These are phyloP conservation scores for Cromileptes altivelis DNA, from an alignment of 2,113 vertebrate species.

Conservation along the genomic window DNA sequence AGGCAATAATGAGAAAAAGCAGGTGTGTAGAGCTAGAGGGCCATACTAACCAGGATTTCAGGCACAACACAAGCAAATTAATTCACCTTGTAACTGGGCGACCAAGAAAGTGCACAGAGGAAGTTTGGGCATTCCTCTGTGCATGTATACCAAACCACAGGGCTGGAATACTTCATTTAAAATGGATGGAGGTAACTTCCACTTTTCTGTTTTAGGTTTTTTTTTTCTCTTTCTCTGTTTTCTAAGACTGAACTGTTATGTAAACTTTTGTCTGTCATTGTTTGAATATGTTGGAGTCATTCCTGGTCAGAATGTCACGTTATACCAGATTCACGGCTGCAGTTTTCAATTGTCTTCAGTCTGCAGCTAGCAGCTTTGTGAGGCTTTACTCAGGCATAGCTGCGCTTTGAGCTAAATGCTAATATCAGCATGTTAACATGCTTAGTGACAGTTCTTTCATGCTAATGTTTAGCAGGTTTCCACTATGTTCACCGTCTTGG, in stretches of 20 bases:
- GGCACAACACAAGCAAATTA: conserved; percentile 33
- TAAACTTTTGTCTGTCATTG: not conserved
- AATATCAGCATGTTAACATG: not conserved
- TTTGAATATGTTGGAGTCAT: not conserved
- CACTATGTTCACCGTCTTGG: too few relatives aligned
- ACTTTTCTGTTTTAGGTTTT: not conserved
- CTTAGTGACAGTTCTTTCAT: too few relatives aligned
- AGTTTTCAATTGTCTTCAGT: not conserved
- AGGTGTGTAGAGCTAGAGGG: conserved; percentile 59
- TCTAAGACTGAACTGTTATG: not conserved
- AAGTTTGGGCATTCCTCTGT: conserved; percentile 3
- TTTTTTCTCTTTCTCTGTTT: not conserved
- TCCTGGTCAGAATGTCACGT: not conserved
- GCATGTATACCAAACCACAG: not conserved
- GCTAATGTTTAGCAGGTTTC: too few relatives aligned
- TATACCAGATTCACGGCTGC: not conserved
- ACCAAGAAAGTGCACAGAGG: conserved; percentile 14
- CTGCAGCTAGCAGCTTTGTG: not conserved
- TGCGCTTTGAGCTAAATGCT: not conserved
- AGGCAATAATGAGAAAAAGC: conserved; percentile 59
- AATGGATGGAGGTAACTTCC: not conserved
- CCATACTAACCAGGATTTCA: conserved; percentile 40
- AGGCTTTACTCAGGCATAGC: not conserved
- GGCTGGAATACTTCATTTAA: not conserved
- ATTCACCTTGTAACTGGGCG: conserved; percentile 57